Base-by-base conservation (phyloP, 2,888 invertebrate genomes). In the Tetrapedia diversipes region DNA sequence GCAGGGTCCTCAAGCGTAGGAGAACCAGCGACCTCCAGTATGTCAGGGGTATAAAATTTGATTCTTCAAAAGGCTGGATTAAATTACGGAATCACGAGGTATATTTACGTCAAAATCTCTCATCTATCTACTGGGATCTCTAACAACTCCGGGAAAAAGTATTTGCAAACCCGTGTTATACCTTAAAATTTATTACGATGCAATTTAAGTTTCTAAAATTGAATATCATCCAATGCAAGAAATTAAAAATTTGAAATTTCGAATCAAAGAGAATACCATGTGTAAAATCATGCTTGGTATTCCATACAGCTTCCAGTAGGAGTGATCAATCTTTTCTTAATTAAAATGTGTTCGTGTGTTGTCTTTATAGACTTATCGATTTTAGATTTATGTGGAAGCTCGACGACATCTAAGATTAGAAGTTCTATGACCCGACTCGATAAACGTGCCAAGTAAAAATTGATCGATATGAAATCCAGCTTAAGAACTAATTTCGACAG, bases 381-480 rank as follows among this genome's bases (percentile, higher is more conserved):
- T 77, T 66, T 39, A 63, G 61, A 63, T 70, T 77, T 37, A 69
- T 49, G 14, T 22, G 4, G 24, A 54, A 63, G 39, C 51, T 49
- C 45, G 8, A 57, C 19, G 77, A 43, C 56, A 39, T 27, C 43
- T 59, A 37, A 49, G 60, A 51, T 57, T 66, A 49, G 22, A 69
- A 66, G 77, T 78, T 71, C 63, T 29, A 59, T 19, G 61, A 78
- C 66, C 77, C 39, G 47, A 34, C 49, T 34, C 41, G 77, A 67
- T 71, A 47, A 77, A 59, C 71, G 66, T 43, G 24, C 37, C 47
- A 41, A 27, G 37, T 67, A 61, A 59, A n/a, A 57, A 16, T 63
- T 67, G 71, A 77, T 77, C 78, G 66, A 78, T 71, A 71, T 29
- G 24, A 63, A 63, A 77, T 77, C 37, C 41, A 19, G 47, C 49